These are phyloP conservation scores for Branchipolynoe longqiensis DNA, from an alignment of 2,888 invertebrate genomes.

Conservation along the genomic window DNA sequence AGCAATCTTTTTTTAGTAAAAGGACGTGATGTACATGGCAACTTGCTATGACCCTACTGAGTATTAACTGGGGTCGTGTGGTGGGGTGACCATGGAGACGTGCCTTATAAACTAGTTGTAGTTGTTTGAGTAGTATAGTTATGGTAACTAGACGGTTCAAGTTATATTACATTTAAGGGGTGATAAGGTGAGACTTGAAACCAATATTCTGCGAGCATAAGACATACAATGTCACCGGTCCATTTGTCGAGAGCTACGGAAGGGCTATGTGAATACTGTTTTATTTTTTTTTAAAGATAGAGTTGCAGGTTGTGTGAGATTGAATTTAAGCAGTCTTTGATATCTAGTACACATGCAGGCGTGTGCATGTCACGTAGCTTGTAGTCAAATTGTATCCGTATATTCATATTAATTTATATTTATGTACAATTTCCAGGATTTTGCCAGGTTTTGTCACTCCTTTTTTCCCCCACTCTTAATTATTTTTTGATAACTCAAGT, in stretches of 20 bases:
- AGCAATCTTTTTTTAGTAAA: too few relatives aligned
- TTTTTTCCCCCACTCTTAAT: too few relatives aligned
- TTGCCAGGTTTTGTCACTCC: too few relatives aligned
- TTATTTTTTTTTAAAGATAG: too few relatives aligned
- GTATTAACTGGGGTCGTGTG: too few relatives aligned
- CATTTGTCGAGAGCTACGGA: too few relatives aligned
- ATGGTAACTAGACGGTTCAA: not conserved
- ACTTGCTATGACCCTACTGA: too few relatives aligned
- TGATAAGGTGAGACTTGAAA: not conserved
- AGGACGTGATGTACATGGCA: too few relatives aligned
- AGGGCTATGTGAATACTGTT: too few relatives aligned
- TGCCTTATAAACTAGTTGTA: conserved; percentile 5
- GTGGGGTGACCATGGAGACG: too few relatives aligned
- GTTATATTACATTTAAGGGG: not conserved
- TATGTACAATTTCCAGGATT: too few relatives aligned
- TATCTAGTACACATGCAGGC: conserved; percentile 52
- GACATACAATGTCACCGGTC: conserved; percentile 10
- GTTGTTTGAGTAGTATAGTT: conserved; percentile 20
- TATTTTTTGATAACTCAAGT: too few relatives aligned
- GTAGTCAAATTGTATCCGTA: conserved; percentile 4
- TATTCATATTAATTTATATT: conserved; percentile 22
- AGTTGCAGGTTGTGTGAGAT: not conserved
- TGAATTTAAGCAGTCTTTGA: not conserved
- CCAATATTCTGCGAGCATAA: not conserved
- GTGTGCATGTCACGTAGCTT: conserved; percentile 39